Evolutionary conservation across 2,113 vertebrate species (phyloP).

Genomic region (Menidia beryllina): DNA sequence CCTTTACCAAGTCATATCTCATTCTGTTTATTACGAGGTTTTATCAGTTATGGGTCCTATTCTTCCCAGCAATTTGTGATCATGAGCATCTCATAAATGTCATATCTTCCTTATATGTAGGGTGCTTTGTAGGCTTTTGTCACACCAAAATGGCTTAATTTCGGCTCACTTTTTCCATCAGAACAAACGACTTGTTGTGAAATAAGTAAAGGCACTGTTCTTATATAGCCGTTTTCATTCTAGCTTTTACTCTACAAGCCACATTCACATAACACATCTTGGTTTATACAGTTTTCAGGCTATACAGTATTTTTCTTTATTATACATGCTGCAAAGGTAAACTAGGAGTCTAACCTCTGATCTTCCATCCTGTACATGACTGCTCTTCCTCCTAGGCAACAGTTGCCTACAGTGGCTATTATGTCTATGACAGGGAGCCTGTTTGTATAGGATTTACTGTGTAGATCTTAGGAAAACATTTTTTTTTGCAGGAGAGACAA

Average conservation of each 20-base stretch:
- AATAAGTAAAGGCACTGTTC: too few relatives aligned
- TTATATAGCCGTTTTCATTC: too few relatives aligned
- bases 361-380: too few relatives aligned
- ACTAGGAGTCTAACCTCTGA: too few relatives aligned
- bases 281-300: too few relatives aligned
- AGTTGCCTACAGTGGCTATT: too few relatives aligned
- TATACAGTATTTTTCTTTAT: too few relatives aligned
- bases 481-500: not conserved
- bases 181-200: slow-evolving; percentile 8
- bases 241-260: too few relatives aligned
- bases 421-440: fast-evolving
- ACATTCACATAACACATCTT: too few relatives aligned
- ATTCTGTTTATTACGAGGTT: not conserved
- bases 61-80: not conserved
- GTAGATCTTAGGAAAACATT: slow-evolving; percentile 2
- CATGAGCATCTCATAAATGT: not conserved
- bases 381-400: too few relatives aligned
- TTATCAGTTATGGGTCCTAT: not conserved
- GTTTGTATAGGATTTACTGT: slow-evolving; percentile 12
- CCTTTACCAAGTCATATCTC: too few relatives aligned
- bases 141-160: slow-evolving; percentile 14
- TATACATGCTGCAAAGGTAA: too few relatives aligned
- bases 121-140: not conserved
- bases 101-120: not conserved
- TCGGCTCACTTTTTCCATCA: slow-evolving; percentile 4